phyloP scores from a whole-genome alignment of 2,797 vertebrate species.

The Rhinella marina region DNA sequence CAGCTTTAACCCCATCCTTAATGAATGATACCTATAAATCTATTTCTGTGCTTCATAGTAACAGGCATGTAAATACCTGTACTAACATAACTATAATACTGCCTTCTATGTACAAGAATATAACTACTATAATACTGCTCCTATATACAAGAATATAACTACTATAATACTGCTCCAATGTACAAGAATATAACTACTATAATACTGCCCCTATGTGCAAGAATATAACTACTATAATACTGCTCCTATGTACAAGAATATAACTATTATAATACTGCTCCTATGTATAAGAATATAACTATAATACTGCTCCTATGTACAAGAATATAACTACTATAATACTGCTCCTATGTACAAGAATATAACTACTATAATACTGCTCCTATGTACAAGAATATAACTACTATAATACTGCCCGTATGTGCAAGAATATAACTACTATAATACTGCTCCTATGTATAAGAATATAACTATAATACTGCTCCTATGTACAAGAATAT shows the following conservation, averaged over 20 bases:
- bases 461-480: constrained; percentile 10
- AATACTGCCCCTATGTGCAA: neutral
- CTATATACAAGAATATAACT: neutral
- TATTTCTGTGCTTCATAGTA: neutral
- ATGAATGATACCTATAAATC: neutral
- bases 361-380: constrained; percentile 9
- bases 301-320: constrained; percentile 1
- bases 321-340: constrained; percentile 3
- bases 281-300: neutral
- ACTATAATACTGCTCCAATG: neutral
- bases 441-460: neutral
- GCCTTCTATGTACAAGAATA: neutral
- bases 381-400: neutral
- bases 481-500: neutral
- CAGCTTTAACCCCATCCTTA: neutral
- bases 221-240: constrained; percentile 9
- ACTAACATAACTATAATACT: neutral
- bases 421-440: neutral
- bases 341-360: neutral
- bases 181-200: constrained; percentile 3
- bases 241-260: neutral
- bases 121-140: neutral
- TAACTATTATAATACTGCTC: neutral
- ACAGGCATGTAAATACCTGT: neutral
- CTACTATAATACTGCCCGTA: neutral